phyloP scores from a whole-genome alignment of 2,888 invertebrate genomes.

The Nyleta sp. region DNA sequence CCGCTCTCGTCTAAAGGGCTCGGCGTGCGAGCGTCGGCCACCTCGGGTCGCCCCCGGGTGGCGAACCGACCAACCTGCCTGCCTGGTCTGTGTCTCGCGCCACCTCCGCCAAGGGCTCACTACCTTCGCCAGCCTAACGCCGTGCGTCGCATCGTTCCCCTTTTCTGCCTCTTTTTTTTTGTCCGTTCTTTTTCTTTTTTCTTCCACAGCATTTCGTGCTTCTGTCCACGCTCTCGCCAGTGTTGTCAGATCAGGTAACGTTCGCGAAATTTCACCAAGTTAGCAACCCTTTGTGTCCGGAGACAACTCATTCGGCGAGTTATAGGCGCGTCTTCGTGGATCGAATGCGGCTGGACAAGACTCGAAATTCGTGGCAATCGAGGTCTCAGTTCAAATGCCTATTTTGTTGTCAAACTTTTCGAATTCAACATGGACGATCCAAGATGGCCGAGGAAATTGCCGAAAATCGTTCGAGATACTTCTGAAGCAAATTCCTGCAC shows the following conservation, averaged over 20 bases:
- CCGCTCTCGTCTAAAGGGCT: slow-evolving; percentile 59
- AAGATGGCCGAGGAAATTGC: no score
- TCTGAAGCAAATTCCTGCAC: no score
- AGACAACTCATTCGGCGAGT: slow-evolving; percentile 36
- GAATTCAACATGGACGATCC: no score
- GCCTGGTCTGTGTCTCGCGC: slow-evolving; percentile 71
- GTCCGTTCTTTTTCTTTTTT: slow-evolving; percentile 43
- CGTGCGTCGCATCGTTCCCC: slow-evolving; percentile 50
- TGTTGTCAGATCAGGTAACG: slow-evolving; percentile 62
- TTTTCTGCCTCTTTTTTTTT: no score
- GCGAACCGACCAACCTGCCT: slow-evolving; percentile 80
- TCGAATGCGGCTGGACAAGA: not conserved
- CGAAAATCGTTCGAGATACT: no score
- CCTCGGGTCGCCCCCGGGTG: slow-evolving; percentile 80
- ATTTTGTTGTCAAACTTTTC: no score
- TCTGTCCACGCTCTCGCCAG: slow-evolving; percentile 63
- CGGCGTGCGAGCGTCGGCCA: slow-evolving; percentile 78
- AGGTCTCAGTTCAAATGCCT: no score
- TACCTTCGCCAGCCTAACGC: slow-evolving; percentile 62
- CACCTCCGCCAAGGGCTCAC: slow-evolving; percentile 63
- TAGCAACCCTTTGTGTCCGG: slow-evolving; percentile 38
- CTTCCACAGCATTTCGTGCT: slow-evolving; percentile 57
- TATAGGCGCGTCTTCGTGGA: slow-evolving; percentile 2
- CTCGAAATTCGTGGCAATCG: no score
- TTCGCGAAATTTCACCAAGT: slow-evolving; percentile 60